Conservation (phyloP, 2,113 vertebrate genomes). For the Tupaia chinensis region DNA sequence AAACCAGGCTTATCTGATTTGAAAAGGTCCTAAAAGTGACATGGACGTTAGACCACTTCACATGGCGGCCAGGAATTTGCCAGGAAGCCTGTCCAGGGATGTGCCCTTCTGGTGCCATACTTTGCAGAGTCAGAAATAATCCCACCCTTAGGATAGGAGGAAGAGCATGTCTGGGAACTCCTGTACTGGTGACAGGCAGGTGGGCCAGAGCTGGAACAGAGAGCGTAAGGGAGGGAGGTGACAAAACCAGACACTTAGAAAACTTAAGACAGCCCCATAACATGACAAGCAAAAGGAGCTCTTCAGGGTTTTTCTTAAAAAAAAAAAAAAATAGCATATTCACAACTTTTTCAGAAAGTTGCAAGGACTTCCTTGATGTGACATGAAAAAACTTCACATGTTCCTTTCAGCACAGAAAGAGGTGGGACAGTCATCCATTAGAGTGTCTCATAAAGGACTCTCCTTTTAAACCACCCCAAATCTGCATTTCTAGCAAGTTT, state of each 20-base stretch:
- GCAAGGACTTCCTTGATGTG: neutral
- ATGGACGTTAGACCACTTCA: neutral
- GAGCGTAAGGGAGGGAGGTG: fast-evolving
- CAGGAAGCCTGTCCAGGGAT: neutral
- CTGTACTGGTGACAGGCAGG: neutral
- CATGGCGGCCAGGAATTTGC: neutral
- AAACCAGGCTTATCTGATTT: neutral
- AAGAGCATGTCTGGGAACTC: neutral
- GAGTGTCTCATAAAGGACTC: neutral
- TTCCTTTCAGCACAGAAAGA: neutral
- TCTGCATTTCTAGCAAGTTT: neutral
- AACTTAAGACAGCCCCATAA: neutral
- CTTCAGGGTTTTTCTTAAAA: neutral
- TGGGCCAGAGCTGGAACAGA: neutral
- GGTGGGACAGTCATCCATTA: neutral
- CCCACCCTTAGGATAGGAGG: neutral
- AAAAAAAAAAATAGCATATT: no score
- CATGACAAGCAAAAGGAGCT: neutral
- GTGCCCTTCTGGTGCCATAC: neutral
- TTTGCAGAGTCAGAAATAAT: neutral
- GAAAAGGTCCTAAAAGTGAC: neutral
- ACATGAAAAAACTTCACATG: neutral
- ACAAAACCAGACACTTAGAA: neutral
- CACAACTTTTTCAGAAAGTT: neutral
- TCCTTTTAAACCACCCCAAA: neutral